phyloP scores from a whole-genome alignment of 1,140 invertebrate genomes.

The Drosophila truncata region DNA sequence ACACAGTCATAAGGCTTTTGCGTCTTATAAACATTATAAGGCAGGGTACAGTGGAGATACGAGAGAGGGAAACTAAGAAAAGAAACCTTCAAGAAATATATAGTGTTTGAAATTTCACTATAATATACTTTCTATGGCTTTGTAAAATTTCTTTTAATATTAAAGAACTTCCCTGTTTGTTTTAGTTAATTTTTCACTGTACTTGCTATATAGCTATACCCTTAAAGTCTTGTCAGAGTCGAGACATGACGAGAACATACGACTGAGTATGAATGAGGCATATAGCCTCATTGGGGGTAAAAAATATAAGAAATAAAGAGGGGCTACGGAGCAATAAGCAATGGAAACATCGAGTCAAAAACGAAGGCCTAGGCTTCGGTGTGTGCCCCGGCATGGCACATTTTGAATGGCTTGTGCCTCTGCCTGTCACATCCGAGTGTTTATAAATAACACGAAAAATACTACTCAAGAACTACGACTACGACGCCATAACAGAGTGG shows the following conservation, averaged over 20 bases:
- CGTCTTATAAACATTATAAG: slow-evolving; percentile 8
- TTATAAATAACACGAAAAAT: slow-evolving; percentile 71
- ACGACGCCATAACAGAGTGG: slow-evolving; percentile 5
- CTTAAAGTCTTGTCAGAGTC: slow-evolving; percentile 15
- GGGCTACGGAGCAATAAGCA: slow-evolving; percentile 8
- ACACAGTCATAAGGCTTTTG: slow-evolving; percentile 1
- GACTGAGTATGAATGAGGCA: slow-evolving; percentile 47
- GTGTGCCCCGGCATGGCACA: slow-evolving; percentile 41
- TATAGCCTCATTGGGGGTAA: slow-evolving; percentile 16
- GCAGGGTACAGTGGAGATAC: background rate
- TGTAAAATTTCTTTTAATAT: no score
- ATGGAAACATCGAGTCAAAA: slow-evolving; percentile 18
- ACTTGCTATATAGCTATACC: background rate
- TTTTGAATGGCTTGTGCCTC: slow-evolving; percentile 56
- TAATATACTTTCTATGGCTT: background rate
- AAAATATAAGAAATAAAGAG: background rate
- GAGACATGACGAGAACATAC: slow-evolving; percentile 42
- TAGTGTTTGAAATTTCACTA: background rate
- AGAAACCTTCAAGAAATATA: background rate
- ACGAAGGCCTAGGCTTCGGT: slow-evolving; percentile 26
- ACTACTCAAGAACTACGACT: slow-evolving; percentile 57
- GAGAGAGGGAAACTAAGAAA: no score
- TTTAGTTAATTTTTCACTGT: background rate
- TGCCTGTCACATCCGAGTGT: slow-evolving; percentile 57
- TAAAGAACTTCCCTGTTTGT: no score